Evolutionary conservation across 2,797 vertebrate genomes (phyloP), one percentile per base, ranked within the genome.

Genomic region (Pteronotus mesoamericanus): DNA sequence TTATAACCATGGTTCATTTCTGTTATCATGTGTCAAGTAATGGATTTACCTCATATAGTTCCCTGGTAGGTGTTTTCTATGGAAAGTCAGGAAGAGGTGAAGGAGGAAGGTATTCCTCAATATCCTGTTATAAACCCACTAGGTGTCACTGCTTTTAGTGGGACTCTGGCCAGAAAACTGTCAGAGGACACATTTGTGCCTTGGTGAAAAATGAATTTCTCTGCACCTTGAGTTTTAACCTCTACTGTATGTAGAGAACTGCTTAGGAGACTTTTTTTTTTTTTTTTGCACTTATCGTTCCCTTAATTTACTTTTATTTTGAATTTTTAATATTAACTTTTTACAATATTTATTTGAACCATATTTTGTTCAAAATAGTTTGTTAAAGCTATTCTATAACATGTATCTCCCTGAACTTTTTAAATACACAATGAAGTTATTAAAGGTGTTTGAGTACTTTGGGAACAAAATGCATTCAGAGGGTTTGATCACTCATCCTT

Each of bases 331-430:
- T 42, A 77, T 32, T 48, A 18, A 95, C 19, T 75, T 96, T 77
- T 82, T 95, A 12, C 22, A 83, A 39, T 97, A 97, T 98, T 98
- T 97, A 88, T 92, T 97, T 96, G 88, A 92, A 96, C 86, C 92
- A 94, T 91, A 97, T 97, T 98, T 98, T 97, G 84, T 96, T 96
- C 96, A 98, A 91, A 89, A 95, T 71, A 55, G 39, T 86, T 93
- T 91, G n/a, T 89, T 86, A 71, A 84, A 82, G 66, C n/a, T 89
- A n/a, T 87, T 84, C 37, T 82, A 29, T 72, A 89, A 18, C 22
- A 44, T 74, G 9, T 55, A 72, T 79, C 55, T 77, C 15, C 59
- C 69, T 94, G 84, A 87, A 93, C 14, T 92, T 95, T 82, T 94
- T 68, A 44, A 89, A 88, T 68, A 39, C 32, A 68, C 78, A 96